phyloP scores from a whole-genome alignment of 2,888 invertebrate genomes.

The Tuta absoluta region DNA sequence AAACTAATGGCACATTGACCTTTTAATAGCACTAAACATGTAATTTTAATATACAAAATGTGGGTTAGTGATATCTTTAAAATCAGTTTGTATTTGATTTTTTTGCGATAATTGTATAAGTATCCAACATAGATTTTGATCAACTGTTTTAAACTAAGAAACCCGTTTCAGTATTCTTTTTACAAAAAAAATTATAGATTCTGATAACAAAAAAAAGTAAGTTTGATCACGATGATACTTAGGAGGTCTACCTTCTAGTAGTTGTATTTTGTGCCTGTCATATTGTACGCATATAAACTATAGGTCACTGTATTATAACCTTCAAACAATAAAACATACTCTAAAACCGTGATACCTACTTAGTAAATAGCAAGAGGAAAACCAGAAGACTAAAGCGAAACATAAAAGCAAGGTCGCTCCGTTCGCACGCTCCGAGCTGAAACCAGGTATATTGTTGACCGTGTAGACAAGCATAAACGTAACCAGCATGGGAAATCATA shows the following conservation, averaged over 20 bases:
- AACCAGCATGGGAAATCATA: conserved; percentile 45
- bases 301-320: not conserved
- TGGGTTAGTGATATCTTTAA: not conserved
- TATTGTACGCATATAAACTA: not conserved
- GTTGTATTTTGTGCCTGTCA: too few relatives aligned
- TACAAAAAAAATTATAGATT: too few relatives aligned
- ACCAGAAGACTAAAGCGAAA: conserved; percentile 48
- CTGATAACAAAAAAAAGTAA: too few relatives aligned
- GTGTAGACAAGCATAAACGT: conserved; percentile 33
- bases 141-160: too few relatives aligned
- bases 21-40: conserved; percentile 1
- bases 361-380: conserved; percentile 39
- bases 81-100: not conserved
- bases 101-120: too few relatives aligned
- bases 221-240: not conserved
- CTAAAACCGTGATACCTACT: conserved; percentile 3
- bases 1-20: not conserved
- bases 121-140: too few relatives aligned
- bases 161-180: too few relatives aligned
- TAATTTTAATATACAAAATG: not conserved
- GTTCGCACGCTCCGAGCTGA: conserved; percentile 63
- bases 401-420: conserved; percentile 62
- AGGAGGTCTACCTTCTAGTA: too few relatives aligned
- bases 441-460: conserved; percentile 38
- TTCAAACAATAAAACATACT: not conserved